Base-by-base conservation (phyloP, 2,888 invertebrate genomes). In the Monoplex corrugatus region DNA sequence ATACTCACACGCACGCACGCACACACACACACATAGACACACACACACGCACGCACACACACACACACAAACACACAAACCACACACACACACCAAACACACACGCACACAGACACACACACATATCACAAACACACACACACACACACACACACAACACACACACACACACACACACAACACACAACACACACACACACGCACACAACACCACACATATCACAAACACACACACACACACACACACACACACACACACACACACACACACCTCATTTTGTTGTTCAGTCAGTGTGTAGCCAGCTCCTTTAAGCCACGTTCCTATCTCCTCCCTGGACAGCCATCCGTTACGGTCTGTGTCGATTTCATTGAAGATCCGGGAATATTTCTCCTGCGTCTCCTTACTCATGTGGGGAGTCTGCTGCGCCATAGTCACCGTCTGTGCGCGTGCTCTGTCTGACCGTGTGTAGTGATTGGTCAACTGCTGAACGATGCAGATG, bases 271-370 rank as follows among this genome's bases (percentile, higher is more conserved):
- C 80, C 63, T 86, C 68, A 16, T 32, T 68, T 43, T 86, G 86
- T 0, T 38, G 38, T 8, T 86, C 68, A 13, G 16, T 38, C 35
- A 84, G 50, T 6, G 23, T 35, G 84, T 57, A 84, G 84, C 84
- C 84, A 23, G 84, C 50, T 38, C 38, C 57, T 8, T 23, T 38
- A 2, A 84, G 57, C 84, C 84, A 84, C 13, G 16, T 13, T 0
- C 84, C 84, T 19, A 84, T 10, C 83, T 88, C 88, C 83, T 88
- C 82, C 35, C 88, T 28, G 83, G 82, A 82, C 63, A 88, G 83
- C 82, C 82, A 88, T 16, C 88, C 88, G 44, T 88, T 88, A 19
- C 88, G 82, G 45, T 88, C 88, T 3, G n/a, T 45, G 82, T 88
- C 88, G 32, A 88, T 83, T 1, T 83, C 68, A 19, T 44, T 43